Base-by-base conservation (phyloP, 2,113 vertebrate genomes). In the Phaetusa simplex region DNA sequence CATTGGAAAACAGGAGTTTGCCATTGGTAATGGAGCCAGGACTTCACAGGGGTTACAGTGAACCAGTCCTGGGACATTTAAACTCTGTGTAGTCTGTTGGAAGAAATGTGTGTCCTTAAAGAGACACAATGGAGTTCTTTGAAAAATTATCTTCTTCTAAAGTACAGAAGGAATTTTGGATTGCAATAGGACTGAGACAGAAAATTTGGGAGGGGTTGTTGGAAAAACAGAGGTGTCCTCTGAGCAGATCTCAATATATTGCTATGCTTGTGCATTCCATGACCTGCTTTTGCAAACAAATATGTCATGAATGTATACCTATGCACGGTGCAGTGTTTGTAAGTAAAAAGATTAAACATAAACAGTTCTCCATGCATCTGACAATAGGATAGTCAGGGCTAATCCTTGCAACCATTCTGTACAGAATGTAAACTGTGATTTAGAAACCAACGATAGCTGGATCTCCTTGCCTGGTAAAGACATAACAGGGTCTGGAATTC, bases 21-120 rank as follows among this genome's bases (percentile, higher is more conserved):
- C 1, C 3, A 3, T 18, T 43, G 18, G 18, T 50, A 56, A 40
- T 0, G 1, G 34, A 71, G 42, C 14, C 14, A 23, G 21, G 40
- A 69, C 77, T 91, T 89, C 61, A 83, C 10, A 18, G 13, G 6
- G 29, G 8, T 36, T 79, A 18, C 22, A 43, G 29, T 6, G 23
- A 69, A 82, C 66, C 45, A 26, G 38, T 43, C 23, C 58, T 52
- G 29, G 32, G 40, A 70, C 59, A 30, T 66, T 24, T 62, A 81
- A 90, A 59, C 19, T 82, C 34, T 66, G 23, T n/a, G 30, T 65
- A 43, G 23, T 14, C 38, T 65, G 8, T 18, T 67, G 14, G 14
- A 81, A 90, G 16, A 92, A 40, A 6, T 24, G 2, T 26, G 8
- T 16, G 20, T 58, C 47, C 38, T 43, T 82, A 18, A 78, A 58